A percentile compares a stretch with the other conserved stretches of the same genome.
Conservation (phyloP, 2,797 vertebrate species). For the Synanceia verrucosa region DNA sequence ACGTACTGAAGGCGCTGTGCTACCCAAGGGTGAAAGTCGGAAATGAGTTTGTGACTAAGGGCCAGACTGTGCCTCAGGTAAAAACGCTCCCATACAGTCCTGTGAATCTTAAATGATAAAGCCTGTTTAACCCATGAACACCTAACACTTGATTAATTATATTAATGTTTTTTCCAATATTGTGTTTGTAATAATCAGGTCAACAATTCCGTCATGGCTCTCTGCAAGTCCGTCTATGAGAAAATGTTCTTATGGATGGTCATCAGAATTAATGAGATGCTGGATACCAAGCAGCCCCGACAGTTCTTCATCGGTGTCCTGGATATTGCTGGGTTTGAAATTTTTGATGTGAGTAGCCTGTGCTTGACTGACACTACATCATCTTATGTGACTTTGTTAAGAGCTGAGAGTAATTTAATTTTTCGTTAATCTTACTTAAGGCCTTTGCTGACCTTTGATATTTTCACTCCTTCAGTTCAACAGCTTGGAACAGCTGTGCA, state of each 20-base stretch:
- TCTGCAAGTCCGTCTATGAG: conserved; percentile 87
- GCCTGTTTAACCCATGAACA: background rate
- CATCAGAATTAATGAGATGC: conserved; percentile 85
- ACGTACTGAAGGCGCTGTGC: conserved; percentile 85
- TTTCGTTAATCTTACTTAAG: background rate
- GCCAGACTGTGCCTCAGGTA: conserved; percentile 88
- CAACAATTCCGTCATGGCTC: conserved; percentile 83
- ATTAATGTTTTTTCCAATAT: background rate
- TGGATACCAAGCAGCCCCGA: conserved; percentile 86
- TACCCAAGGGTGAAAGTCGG: conserved; percentile 88
- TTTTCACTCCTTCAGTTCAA: conserved; percentile 36
- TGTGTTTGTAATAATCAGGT: conserved; percentile 75
- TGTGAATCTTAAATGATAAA: background rate
- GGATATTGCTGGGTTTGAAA: conserved; percentile 90
- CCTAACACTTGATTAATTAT: background rate
- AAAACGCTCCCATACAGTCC: background rate
- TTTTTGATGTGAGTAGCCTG: conserved; percentile 85
- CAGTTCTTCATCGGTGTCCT: conserved; percentile 87
- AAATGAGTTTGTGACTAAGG: conserved; percentile 87
- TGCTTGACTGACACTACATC: background rate
- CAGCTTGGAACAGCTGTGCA: conserved; percentile 72
- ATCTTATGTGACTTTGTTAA: background rate
- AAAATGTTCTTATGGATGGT: conserved; percentile 92
- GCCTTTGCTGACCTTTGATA: background rate
- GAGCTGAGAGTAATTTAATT: background rate